phyloP scores from a whole-genome alignment of 1,140 invertebrate species.

The Nilaparvata lugens region DNA sequence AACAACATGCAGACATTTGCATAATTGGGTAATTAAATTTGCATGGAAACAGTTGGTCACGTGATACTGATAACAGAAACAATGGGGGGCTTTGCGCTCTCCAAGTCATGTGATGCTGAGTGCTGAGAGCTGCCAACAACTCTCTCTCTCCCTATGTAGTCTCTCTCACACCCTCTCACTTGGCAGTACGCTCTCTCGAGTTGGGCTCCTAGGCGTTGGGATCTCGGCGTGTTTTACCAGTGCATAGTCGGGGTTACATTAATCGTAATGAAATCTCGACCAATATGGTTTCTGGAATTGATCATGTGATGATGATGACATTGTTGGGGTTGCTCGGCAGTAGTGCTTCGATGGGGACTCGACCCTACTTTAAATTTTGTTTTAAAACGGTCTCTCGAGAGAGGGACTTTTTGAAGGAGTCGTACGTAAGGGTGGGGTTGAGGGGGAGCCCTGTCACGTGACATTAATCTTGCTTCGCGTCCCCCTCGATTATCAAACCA shows the following conservation, averaged over 20 bases:
- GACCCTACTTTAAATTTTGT: slow-evolving; percentile 24
- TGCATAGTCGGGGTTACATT: slow-evolving; percentile 13
- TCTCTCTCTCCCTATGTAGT: no score
- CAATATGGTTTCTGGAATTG: slow-evolving; percentile 28
- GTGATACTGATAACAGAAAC: background rate
- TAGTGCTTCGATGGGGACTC: background rate
- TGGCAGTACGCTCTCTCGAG: background rate
- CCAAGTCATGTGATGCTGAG: no score
- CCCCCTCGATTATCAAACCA: slow-evolving; percentile 15
- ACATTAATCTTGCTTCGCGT: slow-evolving; percentile 15
- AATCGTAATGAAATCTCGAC: slow-evolving; percentile 27
- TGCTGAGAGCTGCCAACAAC: no score
- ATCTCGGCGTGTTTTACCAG: slow-evolving; percentile 6
- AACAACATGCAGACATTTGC: background rate
- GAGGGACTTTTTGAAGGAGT: no score
- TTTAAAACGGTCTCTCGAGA: slow-evolving; percentile 18
- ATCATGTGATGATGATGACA: slow-evolving; percentile 14
- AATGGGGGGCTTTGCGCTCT: background rate
- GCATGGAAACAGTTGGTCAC: slow-evolving; percentile 1
- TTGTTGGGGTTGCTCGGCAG: background rate
- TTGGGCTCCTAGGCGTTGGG: background rate
- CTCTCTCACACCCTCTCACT: no score
- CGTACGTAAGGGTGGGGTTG: background rate
- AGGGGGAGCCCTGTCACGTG: slow-evolving; percentile 7
- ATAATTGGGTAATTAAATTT: slow-evolving; percentile 4